Conservation (phyloP, 2,113 vertebrate genomes). For the Sphyrna mokarran region DNA sequence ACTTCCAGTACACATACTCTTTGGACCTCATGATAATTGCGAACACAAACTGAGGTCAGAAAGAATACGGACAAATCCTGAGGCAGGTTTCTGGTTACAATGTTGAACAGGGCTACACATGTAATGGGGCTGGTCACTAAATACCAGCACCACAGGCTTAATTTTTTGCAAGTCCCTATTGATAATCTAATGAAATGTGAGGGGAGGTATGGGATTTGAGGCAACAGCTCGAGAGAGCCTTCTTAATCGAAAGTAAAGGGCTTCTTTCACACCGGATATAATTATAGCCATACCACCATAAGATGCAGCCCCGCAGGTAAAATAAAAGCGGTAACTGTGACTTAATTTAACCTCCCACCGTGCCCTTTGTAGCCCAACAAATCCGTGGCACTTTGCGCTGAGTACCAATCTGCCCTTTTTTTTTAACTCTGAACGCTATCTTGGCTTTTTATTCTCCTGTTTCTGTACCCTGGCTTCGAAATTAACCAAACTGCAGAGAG, state of each 20-base stretch:
- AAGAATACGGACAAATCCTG: not conserved
- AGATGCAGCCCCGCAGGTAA: not conserved
- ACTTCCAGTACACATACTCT: not conserved
- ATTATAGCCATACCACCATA: not conserved
- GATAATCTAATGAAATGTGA: conserved; percentile 26
- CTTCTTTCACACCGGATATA: not conserved
- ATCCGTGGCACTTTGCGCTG: not conserved
- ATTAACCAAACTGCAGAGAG: not conserved
- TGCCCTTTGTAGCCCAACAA: not conserved
- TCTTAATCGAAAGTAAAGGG: not conserved
- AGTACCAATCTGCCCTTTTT: not conserved
- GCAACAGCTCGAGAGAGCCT: not conserved
- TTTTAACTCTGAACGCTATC: not conserved
- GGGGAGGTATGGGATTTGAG: conserved; percentile 26
- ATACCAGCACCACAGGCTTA: not conserved
- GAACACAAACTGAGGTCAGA: not conserved
- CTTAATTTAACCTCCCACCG: conserved; percentile 10
- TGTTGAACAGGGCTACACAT: not conserved
- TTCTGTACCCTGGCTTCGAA: not conserved
- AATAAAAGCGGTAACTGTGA: not conserved
- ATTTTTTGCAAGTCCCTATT: conserved; percentile 19
- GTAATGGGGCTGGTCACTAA: not conserved
- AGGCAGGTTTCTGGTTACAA: conserved; percentile 19
- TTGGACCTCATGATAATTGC: conserved; percentile 15
- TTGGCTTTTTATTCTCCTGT: not conserved